Conservation (phyloP, 2,888 invertebrate species). For the Dione vanillae region DNA sequence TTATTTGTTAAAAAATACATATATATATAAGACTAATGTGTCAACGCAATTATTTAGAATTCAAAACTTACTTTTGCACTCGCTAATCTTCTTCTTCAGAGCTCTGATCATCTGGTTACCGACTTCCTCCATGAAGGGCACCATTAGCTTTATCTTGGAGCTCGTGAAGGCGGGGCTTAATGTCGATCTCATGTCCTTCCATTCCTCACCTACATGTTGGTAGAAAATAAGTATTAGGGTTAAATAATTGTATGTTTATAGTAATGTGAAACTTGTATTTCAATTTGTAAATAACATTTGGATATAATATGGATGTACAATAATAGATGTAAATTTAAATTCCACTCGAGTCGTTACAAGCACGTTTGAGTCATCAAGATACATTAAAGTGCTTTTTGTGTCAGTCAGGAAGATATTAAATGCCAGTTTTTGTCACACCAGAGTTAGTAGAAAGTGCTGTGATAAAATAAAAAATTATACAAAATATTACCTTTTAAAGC, state of each 20-base stretch:
- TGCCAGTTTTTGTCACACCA: too few species aligned
- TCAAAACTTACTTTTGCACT: slow-evolving; percentile 43
- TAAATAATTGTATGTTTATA: too few species aligned
- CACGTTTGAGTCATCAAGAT: too few species aligned
- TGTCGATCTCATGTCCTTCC: slow-evolving; percentile 69
- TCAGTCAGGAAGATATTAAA: too few species aligned
- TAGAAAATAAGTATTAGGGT: too few species aligned
- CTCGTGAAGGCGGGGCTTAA: slow-evolving; percentile 77
- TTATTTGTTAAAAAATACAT: too few species aligned
- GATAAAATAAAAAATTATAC: neutral
- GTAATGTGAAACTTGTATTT: too few species aligned
- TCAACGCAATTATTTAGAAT: neutral
- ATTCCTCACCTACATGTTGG: slow-evolving; percentile 60
- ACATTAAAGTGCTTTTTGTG: too few species aligned
- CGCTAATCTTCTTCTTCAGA: slow-evolving; percentile 53
- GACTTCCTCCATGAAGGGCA: slow-evolving; percentile 68
- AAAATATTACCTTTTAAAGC: slow-evolving; percentile 65
- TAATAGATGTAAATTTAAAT: too few species aligned
- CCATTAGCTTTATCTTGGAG: slow-evolving; percentile 73
- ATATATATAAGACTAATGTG: neutral
- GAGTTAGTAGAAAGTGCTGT: too few species aligned
- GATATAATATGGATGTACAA: too few species aligned
- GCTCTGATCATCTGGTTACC: slow-evolving; percentile 59
- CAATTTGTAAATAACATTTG: neutral
- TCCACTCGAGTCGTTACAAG: too few species aligned